A percentile compares a stretch with the other conserved stretches of the same genome.
Conservation (phyloP, 1,140 invertebrate species). For the Adelges cooleyi region DNA sequence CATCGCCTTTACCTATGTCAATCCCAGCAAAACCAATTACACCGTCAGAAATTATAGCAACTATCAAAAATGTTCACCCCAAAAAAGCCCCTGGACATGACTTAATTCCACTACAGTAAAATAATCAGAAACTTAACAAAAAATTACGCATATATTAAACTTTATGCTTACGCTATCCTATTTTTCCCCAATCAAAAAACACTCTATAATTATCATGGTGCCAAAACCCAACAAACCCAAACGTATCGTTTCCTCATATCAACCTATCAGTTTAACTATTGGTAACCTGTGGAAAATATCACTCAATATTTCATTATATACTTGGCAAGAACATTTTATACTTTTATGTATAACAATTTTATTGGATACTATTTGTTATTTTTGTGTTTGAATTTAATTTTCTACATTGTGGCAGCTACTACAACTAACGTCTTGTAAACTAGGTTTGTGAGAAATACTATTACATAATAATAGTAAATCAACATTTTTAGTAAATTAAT, state of each 20-base stretch:
- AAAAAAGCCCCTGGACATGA: conserved; percentile 12
- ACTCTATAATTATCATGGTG: conserved; percentile 36
- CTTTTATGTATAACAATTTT: too few relatives aligned
- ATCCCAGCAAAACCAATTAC: not conserved
- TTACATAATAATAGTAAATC: too few relatives aligned
- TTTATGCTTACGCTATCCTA: not conserved
- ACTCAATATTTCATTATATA: too few relatives aligned
- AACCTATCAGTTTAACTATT: conserved; percentile 32
- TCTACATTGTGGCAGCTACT: too few relatives aligned
- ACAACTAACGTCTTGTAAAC: too few relatives aligned
- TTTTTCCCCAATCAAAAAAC: conserved; percentile 35
- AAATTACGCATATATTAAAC: conserved; percentile 13
- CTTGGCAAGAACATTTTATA: too few relatives aligned
- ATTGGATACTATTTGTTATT: too few relatives aligned
- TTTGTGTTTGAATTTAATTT: too few relatives aligned
- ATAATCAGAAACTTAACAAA: not conserved
- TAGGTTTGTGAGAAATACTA: too few relatives aligned
- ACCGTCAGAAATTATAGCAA: not conserved
- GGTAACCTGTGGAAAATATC: too few relatives aligned
- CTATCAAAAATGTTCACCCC: not conserved
- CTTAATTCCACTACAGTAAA: not conserved
- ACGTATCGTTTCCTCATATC: conserved; percentile 33
- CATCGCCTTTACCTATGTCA: not conserved
- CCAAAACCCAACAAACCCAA: conserved; percentile 34
- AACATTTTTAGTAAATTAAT: too few relatives aligned